Base-by-base conservation (phyloP, 1,140 invertebrate species). In the Homalodisca vitripennis region DNA sequence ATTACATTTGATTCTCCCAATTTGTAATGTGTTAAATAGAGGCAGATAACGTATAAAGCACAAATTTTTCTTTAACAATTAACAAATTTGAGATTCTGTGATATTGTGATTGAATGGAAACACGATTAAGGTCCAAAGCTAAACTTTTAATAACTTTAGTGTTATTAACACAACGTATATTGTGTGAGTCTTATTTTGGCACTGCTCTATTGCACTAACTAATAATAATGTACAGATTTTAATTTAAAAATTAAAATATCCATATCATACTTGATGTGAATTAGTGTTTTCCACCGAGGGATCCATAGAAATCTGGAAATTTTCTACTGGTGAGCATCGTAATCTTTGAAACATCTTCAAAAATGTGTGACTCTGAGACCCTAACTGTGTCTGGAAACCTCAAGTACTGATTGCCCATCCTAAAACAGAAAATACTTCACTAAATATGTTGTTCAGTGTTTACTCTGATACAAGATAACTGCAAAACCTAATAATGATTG, bases 351-450 rank as follows among this genome's bases (percentile, higher is more conserved):
- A 51, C 48, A 3, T 51, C 48, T 51, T 51, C 48, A n/a, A 51
- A 51, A 6, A 51, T 20, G n/a, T 51, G 48, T 3, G 17, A 22
- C n/a, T 51, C 48, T 6, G 22, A 22, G n/a, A 51, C 48, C n/a
- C 48, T 51, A 20, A 51, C n/a, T 20, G 3, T 51, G 48, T 51
- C 48, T 3, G 3, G 17, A 51, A 51, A 51, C 22, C 48, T 51
- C 48, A 51, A 10, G 22, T 51, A 51, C 48, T 51, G 48, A 22
- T 51, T 51, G 48, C 48, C 48, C 48, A 51, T 51, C 48, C 48
- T 51, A 51, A 22, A 51, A 51, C 48, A 51, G n/a, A 51, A 51
- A 51, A 51, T 20, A 3, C 17, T 51, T 51, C 6, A 10, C 34
- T 10, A 41, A 41, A 41, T 41, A n/a, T n/a, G n/a, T n/a, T n/a